A percentile compares a stretch with the other conserved stretches of the same genome.
Evolutionary conservation across 2,888 invertebrate genomes (phyloP).

Genomic region (Megalurothrips usitatus): DNA sequence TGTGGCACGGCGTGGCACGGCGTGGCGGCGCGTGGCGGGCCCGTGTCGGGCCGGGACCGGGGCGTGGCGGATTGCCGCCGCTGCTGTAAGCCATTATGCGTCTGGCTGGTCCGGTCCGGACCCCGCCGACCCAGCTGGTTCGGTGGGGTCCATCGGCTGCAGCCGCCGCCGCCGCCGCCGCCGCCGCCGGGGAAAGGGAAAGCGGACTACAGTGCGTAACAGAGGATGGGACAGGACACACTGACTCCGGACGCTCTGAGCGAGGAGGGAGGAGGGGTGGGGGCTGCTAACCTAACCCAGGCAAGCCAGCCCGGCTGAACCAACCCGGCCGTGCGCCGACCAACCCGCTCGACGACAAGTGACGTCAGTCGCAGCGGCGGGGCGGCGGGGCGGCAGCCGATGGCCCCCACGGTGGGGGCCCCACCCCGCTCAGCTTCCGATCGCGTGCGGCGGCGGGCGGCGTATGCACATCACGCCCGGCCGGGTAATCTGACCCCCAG

Average conservation of each 20-base stretch:
- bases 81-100: slow-evolving; percentile 8
- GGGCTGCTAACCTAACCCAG: not conserved
- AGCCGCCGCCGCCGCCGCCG: not conserved
- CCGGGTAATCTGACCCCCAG: too few species aligned
- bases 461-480: too few species aligned
- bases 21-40: not conserved
- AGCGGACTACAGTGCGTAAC: not conserved
- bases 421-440: too few species aligned
- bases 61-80: not conserved
- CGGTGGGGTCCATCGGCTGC: not conserved
- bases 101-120: not conserved
- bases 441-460: too few species aligned
- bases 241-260: not conserved
- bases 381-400: too few species aligned
- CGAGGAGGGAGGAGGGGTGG: not conserved
- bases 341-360: not conserved
- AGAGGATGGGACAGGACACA: slow-evolving; percentile 9
- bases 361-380: not conserved
- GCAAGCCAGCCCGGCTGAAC: not conserved
- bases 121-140: not conserved
- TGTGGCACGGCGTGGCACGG: not conserved
- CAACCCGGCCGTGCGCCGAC: not conserved
- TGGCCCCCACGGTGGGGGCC: too few species aligned
- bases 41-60: too few species aligned
- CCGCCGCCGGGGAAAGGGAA: not conserved